phyloP scores from a whole-genome alignment of 2,888 invertebrate genomes.

The Drosophila engyochracea region DNA sequence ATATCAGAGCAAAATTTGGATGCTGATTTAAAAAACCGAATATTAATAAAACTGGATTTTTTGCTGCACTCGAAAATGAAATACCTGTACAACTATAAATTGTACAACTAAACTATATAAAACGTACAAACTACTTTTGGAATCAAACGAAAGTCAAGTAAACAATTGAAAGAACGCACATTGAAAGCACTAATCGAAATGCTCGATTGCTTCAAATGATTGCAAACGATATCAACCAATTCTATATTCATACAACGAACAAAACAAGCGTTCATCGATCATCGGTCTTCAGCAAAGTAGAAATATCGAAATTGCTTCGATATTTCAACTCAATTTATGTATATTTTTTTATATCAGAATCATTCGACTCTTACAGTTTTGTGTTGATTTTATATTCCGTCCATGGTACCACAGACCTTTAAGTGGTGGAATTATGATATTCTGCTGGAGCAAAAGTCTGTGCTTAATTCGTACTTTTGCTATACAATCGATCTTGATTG shows the following conservation, averaged over 20 bases:
- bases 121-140: background rate
- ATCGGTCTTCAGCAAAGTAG: background rate
- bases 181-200: background rate
- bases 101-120: background rate
- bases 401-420: background rate
- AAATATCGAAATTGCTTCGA: background rate
- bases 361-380: background rate
- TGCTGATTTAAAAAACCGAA: no score
- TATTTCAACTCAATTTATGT: background rate
- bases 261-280: background rate
- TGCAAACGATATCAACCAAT: background rate
- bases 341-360: background rate
- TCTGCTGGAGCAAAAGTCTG: background rate
- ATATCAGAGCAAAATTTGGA: no score
- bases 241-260: background rate
- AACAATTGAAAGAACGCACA: background rate
- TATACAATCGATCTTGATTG: background rate
- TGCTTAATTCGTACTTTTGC: background rate
- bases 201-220: background rate
- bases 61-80: no score
- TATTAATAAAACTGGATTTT: no score
- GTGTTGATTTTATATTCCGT: background rate
- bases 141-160: background rate
- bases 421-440: background rate
- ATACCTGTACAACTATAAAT: background rate